These are phyloP conservation scores for Asbolus verrucosus DNA, from an alignment of 1,140 invertebrate species.

Conservation along the genomic window DNA sequence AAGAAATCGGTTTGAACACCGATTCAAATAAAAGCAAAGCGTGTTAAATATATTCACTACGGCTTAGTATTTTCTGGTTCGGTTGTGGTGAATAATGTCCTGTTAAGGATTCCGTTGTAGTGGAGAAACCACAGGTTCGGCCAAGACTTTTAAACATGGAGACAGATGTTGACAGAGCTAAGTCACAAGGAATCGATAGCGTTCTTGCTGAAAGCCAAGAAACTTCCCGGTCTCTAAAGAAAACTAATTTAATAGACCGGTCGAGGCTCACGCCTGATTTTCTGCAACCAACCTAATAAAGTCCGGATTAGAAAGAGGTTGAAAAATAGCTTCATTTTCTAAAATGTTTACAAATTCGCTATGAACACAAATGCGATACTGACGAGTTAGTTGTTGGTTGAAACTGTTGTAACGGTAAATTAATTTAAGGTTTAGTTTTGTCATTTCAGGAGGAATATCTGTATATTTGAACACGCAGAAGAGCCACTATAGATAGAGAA, in stretches of 20 bases:
- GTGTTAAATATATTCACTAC: constrained; percentile 32
- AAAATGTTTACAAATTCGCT: not conserved
- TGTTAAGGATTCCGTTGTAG: constrained; percentile 50
- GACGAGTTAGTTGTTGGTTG: not conserved
- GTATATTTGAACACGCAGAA: constrained; percentile 26
- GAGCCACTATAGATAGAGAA: constrained; percentile 45
- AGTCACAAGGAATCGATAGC: constrained; percentile 49
- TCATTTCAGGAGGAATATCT: constrained; percentile 6
- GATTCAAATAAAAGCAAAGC: constrained; percentile 27
- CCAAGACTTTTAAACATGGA: constrained; percentile 53
- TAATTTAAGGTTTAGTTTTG: constrained; percentile 19
- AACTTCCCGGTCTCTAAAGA: constrained; percentile 28
- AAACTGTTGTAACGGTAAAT: not conserved
- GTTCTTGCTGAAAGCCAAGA: constrained; percentile 42
- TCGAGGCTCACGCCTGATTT: constrained; percentile 26
- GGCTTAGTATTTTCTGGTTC: constrained; percentile 55
- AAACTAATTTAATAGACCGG: constrained; percentile 45
- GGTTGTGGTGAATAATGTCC: constrained; percentile 55
- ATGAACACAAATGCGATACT: not conserved
- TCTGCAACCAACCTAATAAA: constrained; percentile 32
- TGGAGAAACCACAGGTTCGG: constrained; percentile 11
- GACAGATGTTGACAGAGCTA: constrained; percentile 58
- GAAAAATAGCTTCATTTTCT: constrained; percentile 2
- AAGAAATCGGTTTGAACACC: constrained; percentile 23
- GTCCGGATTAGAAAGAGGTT: constrained; percentile 6